Evolutionary conservation across 2,888 invertebrate genomes (phyloP), one percentile per base, ranked within the genome.

Genomic region (Sesia apiformis): DNA sequence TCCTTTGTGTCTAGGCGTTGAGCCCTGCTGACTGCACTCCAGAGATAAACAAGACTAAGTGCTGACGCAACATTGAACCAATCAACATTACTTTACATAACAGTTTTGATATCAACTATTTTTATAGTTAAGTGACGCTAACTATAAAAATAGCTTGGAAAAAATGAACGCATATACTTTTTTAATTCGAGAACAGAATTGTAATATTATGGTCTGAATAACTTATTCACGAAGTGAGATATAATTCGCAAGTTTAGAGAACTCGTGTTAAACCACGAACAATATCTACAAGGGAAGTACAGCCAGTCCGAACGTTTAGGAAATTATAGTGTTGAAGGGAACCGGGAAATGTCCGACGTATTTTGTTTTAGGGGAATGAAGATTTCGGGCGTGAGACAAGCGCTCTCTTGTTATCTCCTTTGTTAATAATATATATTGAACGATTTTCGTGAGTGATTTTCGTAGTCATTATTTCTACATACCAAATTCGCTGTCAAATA

Each of bases 1-100:
- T 59, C 55, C 58, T 56, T 59, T 65, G 72, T 76, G 60, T 56
- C 63, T 63, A 60, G 63, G 59, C 64, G 63, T 65, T 64, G 59
- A 62, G 63, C 59, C 62, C 62, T 58, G 63, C 62, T 60, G 61
- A 63, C 62, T 66, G 65, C 60, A 60, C 64, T 63, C 63, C 62
- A 68, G 63, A 73, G 71, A 77, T 79, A 82, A 77, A 79, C 68
- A 74, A 75, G 76, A 80, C 78, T 72, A 73, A 78, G 63, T 66
- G 67, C 69, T 66, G 65, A 64, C 69, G 71, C 68, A 68, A 64
- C 66, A 23, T 23, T 23, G 23, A 23, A 63, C 65, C 62, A 58
- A 53, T 43, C 52, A 53, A 43, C 56, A 54, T 56, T 49, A 54
- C 43, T 50, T 49, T 55, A 50, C 57, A n/a, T n/a, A 23, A 23